Conservation (phyloP, 92 coral and sea anemone species). For the Pocillopora grandis region DNA sequence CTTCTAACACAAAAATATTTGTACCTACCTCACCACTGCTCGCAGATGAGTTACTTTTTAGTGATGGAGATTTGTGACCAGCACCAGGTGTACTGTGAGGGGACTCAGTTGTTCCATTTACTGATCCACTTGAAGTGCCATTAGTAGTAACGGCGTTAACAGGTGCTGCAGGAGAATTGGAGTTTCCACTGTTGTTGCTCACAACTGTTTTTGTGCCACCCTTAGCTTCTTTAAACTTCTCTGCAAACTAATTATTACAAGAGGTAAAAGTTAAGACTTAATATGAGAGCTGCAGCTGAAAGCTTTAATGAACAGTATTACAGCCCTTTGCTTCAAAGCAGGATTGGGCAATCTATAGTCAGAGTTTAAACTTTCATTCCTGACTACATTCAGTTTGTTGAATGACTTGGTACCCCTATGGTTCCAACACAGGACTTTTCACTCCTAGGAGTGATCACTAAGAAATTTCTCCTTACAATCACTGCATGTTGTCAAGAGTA, state of each 20-base stretch:
- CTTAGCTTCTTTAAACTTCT: conserved; percentile 86
- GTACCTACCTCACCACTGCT: conserved; percentile 71
- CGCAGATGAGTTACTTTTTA: conserved; percentile 72
- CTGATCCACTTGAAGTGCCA: conserved; percentile 40
- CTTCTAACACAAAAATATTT: not conserved
- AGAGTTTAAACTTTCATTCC: no score
- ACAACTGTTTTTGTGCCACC: conserved; percentile 71
- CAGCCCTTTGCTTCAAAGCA: no score
- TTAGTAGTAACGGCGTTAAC: conserved; percentile 51
- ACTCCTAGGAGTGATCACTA: no score
- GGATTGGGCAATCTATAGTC: no score
- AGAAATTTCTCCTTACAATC: no score
- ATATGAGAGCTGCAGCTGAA: not conserved
- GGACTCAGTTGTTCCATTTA: conserved; percentile 59
- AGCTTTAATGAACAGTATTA: no score
- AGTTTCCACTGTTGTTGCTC: conserved; percentile 56
- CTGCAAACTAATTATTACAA: conserved; percentile 74
- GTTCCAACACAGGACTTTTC: no score
- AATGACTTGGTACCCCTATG: no score
- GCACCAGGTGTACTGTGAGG: conserved; percentile 45
- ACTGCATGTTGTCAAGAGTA: no score
- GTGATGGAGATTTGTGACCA: conserved; percentile 64
- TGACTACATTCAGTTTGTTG: no score
- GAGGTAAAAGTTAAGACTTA: not conserved
- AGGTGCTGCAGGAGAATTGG: conserved; percentile 44